Evolutionary conservation across 1,140 invertebrate genomes (phyloP).

Genomic region (Brachionus koreanus): DNA sequence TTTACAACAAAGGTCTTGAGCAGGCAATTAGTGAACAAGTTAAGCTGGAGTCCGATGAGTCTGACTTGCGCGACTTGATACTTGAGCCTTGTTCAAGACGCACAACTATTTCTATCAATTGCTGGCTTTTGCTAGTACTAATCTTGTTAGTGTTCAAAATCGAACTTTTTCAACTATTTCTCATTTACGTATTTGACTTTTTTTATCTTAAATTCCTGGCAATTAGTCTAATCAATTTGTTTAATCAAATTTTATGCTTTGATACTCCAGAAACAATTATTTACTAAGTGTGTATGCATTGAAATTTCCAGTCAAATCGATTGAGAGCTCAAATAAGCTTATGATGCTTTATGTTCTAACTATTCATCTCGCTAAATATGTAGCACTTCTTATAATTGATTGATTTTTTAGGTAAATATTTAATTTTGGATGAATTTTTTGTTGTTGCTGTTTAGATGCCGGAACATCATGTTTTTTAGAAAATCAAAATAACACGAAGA

Average conservation of each 20-base stretch:
- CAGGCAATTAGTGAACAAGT: not conserved
- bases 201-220: not conserved
- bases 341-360: too few species aligned
- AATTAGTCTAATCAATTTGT: slow-evolving; percentile 3
- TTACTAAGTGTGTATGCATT: not conserved
- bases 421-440: too few species aligned
- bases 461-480: too few species aligned
- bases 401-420: too few species aligned
- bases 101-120: not conserved
- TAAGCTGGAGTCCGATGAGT: not conserved
- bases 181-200: not conserved
- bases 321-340: not conserved
- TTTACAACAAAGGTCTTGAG: not conserved
- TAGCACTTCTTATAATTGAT: too few species aligned
- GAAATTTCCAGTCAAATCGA: not conserved
- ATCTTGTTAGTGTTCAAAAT: not conserved
- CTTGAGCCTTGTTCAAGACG: not conserved
- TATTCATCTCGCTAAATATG: too few species aligned
- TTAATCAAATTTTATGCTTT: slow-evolving; percentile 14
- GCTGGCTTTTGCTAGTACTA: not conserved
- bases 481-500: too few species aligned
- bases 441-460: too few species aligned
- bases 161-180: not conserved
- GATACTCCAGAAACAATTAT: slow-evolving; percentile 7
- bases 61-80: not conserved